These are phyloP conservation scores for Aix galericulata DNA, from an alignment of 2,113 vertebrate species.

Conservation along the genomic window DNA sequence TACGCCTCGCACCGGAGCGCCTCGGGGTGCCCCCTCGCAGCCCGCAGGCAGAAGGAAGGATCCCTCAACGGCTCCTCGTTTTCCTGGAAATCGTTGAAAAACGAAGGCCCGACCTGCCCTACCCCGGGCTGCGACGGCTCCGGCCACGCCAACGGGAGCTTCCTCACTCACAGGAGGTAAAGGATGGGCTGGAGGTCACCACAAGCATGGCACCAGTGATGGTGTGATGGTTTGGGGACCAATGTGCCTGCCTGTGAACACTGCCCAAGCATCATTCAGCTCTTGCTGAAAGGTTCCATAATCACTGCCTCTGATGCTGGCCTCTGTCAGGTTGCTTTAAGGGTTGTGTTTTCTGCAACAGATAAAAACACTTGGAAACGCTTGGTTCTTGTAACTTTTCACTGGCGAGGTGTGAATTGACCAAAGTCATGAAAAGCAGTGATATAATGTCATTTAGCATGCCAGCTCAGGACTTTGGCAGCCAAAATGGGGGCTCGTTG, in stretches of 20 bases:
- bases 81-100: conserved; percentile 96
- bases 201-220: accelerated
- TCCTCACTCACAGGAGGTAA: conserved; percentile 98
- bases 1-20: conserved; percentile 98
- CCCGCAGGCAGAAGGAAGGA: conserved; percentile 95
- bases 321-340: not conserved
- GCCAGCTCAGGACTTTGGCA: not conserved
- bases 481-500: not conserved
- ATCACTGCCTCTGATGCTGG: not conserved
- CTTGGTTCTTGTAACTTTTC: not conserved
- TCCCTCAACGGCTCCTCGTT: conserved; percentile 90
- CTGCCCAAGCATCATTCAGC: accelerated
- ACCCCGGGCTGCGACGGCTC: conserved; percentile 95
- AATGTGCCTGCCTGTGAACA: not conserved
- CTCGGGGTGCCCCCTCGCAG: conserved; percentile 92
- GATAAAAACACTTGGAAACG: not conserved
- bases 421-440: not conserved
- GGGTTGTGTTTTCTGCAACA: not conserved
- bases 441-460: not conserved
- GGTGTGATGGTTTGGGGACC: accelerated
- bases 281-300: accelerated
- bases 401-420: not conserved
- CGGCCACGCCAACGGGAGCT: conserved; percentile 95
- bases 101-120: conserved; percentile 92
- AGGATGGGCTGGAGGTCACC: accelerated